Percentiles rank a stretch among this genome's conserved stretches.
Conservation (phyloP, 2,888 invertebrate species). For the Camponotus fellah region DNA sequence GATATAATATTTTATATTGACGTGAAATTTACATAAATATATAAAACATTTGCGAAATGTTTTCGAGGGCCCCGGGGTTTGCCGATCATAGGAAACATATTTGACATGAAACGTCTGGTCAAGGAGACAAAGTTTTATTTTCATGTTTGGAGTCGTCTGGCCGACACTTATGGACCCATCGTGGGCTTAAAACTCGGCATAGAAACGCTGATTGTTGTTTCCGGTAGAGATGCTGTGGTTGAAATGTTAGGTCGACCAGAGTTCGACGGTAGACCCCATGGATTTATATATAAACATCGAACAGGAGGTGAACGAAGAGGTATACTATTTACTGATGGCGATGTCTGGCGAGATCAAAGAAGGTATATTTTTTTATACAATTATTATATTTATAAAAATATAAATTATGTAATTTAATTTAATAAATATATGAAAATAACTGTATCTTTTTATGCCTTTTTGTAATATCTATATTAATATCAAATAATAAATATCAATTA, state of each 20-base stretch:
- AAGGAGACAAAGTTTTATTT: constrained; percentile 87
- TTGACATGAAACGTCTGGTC: constrained; percentile 84
- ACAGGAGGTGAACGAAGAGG: constrained; percentile 90
- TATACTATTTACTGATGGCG: constrained; percentile 91
- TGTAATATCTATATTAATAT: background rate
- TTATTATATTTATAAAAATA: background rate
- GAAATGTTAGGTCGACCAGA: constrained; percentile 89
- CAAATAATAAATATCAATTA: too few species aligned
- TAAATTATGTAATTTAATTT: background rate
- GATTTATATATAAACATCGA: constrained; percentile 88
- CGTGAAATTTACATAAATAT: constrained; percentile 4
- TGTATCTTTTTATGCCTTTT: background rate
- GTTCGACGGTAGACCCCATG: constrained; percentile 91
- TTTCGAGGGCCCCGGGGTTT: constrained; percentile 87
- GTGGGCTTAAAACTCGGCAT: constrained; percentile 89
- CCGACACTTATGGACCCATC: constrained; percentile 89
- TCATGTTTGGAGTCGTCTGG: constrained; percentile 88
- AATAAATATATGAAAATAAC: background rate
- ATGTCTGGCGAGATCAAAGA: constrained; percentile 90
- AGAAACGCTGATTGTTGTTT: constrained; percentile 88
- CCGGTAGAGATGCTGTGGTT: constrained; percentile 89
- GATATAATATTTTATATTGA: background rate
- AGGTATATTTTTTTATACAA: constrained; percentile 75
- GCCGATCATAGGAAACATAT: constrained; percentile 87
- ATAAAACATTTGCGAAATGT: background rate